phyloP scores from a whole-genome alignment of 2,797 vertebrate genomes.

The Hydrophis major region DNA sequence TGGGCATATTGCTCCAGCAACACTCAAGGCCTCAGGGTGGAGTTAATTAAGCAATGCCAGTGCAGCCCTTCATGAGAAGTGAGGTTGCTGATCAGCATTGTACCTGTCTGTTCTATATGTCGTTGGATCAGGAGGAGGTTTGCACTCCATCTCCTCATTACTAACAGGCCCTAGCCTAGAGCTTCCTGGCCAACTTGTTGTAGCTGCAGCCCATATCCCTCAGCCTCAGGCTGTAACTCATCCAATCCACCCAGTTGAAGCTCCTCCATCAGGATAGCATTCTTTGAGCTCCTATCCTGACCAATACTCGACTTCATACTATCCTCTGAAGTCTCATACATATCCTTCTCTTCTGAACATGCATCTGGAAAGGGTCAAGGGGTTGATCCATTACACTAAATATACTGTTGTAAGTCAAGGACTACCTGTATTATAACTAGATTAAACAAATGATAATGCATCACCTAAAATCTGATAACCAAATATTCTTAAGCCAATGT shows the following conservation, averaged over 20 bases:
- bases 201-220: neutral
- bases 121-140: neutral
- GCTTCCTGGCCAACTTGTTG: neutral
- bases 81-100: neutral
- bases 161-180: neutral
- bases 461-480: neutral
- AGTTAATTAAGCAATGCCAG: neutral
- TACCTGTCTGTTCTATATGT: neutral
- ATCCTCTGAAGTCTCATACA: no score
- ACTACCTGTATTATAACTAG: neutral
- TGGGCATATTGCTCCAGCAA: no score
- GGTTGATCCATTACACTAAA: no score
- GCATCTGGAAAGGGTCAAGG: no score
- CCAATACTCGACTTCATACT: no score
- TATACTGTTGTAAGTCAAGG: no score
- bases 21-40: neutral
- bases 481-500: neutral
- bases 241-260: no score
- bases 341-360: no score
- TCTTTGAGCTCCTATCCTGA: no score
- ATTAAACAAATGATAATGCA: neutral
- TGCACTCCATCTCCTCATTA: neutral
- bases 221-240: neutral
- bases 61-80: neutral
- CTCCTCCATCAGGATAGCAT: no score